Conservation (phyloP, 1,140 invertebrate genomes). For the Bathynomus jamesi region DNA sequence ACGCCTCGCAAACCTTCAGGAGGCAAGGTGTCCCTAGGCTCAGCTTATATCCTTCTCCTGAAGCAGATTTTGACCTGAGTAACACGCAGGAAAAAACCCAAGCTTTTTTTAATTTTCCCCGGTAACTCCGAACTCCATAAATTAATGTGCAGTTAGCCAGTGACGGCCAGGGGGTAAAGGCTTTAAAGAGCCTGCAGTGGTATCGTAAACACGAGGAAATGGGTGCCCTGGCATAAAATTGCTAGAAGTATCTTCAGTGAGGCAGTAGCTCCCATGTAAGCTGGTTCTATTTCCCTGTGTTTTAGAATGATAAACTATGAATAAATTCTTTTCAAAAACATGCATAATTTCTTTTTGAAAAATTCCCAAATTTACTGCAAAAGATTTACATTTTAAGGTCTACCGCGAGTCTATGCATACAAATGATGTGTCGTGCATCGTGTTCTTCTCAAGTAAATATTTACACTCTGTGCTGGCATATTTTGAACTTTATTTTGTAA, state of each 20-base stretch:
- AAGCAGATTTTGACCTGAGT: conserved; percentile 6
- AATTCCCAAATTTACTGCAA: neutral
- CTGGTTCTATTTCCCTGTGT: conserved; percentile 10
- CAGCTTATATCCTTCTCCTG: neutral
- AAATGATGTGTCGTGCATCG: neutral
- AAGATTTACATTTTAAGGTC: neutral
- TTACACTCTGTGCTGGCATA: neutral
- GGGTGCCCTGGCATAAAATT: conserved; percentile 31
- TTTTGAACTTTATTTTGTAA: neutral
- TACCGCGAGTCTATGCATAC: neutral
- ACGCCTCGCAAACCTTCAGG: conserved; percentile 7
- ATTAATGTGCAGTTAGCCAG: conserved; percentile 36
- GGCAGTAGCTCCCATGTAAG: conserved; percentile 32
- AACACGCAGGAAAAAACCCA: conserved; percentile 16
- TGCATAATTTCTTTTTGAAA: neutral
- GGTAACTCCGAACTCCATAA: conserved; percentile 32
- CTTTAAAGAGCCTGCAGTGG: conserved; percentile 35
- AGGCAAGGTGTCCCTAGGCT: conserved; percentile 1
- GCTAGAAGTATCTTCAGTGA: conserved; percentile 36
- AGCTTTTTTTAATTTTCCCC: conserved; percentile 30
- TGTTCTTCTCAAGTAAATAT: neutral
- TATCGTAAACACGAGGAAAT: conserved; percentile 35
- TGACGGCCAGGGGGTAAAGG: conserved; percentile 31
- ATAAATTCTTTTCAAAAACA: neutral
- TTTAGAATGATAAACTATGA: neutral